Evolutionary conservation across 2,888 invertebrate genomes (phyloP).

Genomic region (Platynereis dumerilii): DNA sequence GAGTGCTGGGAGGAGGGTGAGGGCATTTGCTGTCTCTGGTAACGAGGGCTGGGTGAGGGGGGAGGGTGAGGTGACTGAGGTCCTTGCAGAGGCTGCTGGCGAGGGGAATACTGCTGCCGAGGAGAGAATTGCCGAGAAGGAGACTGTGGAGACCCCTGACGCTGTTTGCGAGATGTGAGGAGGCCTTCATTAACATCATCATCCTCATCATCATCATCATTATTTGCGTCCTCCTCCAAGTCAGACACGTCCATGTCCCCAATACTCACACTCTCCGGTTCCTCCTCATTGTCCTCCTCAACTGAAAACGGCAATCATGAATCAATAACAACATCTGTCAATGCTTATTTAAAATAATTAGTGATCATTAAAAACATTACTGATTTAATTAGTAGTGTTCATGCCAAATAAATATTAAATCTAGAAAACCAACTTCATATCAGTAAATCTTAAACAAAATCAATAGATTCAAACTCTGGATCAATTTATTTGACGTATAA

Average conservation of each 20-base stretch:
- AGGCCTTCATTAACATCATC: background rate
- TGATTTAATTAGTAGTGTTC: too few relatives aligned
- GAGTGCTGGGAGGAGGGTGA: constrained; percentile 4
- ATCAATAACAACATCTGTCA: background rate
- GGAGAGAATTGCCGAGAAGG: background rate
- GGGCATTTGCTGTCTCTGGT: background rate
- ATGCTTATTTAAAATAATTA: background rate
- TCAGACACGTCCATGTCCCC: constrained; percentile 62
- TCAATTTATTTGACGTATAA: too few relatives aligned
- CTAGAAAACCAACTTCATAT: too few relatives aligned
- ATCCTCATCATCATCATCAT: background rate
- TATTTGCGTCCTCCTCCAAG: constrained; percentile 31
- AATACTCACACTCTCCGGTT: constrained; percentile 52
- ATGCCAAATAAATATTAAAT: too few relatives aligned
- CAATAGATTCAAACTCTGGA: too few relatives aligned
- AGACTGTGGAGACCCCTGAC: constrained; percentile 5
- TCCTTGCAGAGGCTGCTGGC: constrained; percentile 9
- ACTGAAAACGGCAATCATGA: background rate
- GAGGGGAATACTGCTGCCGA: too few relatives aligned
- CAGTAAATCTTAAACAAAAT: too few relatives aligned
- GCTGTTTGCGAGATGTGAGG: constrained; percentile 3
- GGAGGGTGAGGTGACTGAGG: constrained; percentile 11
- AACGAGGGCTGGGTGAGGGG: background rate
- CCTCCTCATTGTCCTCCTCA: constrained; percentile 29
- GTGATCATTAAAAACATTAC: background rate